Base-by-base conservation (phyloP, 2,113 vertebrate species). In the Siphamia tubifer region DNA sequence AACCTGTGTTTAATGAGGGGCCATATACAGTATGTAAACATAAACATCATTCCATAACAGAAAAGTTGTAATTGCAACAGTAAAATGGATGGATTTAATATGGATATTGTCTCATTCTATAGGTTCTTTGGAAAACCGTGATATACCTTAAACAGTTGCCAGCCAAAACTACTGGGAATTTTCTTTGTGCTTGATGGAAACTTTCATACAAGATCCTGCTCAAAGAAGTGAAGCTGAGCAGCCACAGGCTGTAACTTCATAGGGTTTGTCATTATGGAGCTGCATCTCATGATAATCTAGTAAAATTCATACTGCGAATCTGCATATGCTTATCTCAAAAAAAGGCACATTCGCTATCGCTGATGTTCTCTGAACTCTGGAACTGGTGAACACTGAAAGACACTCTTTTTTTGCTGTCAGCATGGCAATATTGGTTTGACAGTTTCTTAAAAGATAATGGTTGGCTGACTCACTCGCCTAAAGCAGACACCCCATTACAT, bases 391-490 rank as follows among this genome's bases (percentile, higher is more conserved):
- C 39, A 60, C 65, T 45, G 54, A 68, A 57, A 48, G 56, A 20
- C 35, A 51, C 63, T 51, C 34, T 74, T 83, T 76, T 47, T 64
- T 58, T 40, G 40, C 73, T 63, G 44, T 66, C 38, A 74, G 60
- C 72, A 36, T 49, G 20, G 72, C 44, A 38, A 24, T 64, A 77
- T 81, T 66, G 44, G 70, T 74, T 63, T 77, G 75, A 78, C 35
- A 24, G 39, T 82, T 82, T 70, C 81, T 84, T 73, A 40, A 81
- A 68, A 79, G 85, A 83, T 87, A 87, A 77, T 82, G 74, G 56
- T 61, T 60, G 48, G 51, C 67, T 73, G 82, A 71, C 72, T 64
- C 34, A 47, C 35, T 28, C 15, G 49, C 61, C 70, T 44, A 4
- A 53, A 67, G 62, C 34, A 4, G 47, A 2, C 31, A 21, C 53